Evolutionary conservation across 64 coral and sea anemone species (phyloP).

Genomic region (Stichodactyla helianthus): DNA sequence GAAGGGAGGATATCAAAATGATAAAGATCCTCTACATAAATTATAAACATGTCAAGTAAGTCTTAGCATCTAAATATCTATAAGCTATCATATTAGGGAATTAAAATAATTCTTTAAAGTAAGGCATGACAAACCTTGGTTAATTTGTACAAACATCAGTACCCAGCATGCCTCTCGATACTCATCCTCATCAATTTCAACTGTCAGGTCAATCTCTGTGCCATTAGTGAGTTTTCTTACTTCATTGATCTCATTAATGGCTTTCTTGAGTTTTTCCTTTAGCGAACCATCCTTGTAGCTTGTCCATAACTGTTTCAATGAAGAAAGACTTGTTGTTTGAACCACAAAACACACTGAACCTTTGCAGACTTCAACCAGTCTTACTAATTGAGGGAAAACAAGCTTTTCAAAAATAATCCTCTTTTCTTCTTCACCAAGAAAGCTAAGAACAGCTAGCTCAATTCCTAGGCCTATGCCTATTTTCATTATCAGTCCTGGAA

Average conservation of each 20-base stretch:
- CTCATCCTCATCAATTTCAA: neutral
- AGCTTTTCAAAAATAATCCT: neutral
- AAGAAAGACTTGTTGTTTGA: neutral
- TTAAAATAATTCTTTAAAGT: neutral
- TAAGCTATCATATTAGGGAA: too few relatives aligned
- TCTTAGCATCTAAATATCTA: too few relatives aligned
- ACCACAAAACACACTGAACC: neutral
- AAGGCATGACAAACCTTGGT: neutral
- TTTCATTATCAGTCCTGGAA: neutral
- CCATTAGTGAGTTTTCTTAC: neutral
- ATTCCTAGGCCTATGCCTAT: neutral
- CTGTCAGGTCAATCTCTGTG: neutral
- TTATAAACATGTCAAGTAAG: too few relatives aligned
- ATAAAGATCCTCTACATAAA: too few relatives aligned
- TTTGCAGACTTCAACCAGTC: neutral
- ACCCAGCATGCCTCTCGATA: neutral
- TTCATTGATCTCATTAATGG: neutral
- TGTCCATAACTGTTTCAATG: neutral
- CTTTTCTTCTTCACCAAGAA: neutral
- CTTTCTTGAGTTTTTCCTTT: neutral
- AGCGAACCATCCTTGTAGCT: slow-evolving; percentile 3
- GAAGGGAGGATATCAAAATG: too few relatives aligned
- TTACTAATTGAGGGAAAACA: neutral
- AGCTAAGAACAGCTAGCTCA: neutral
- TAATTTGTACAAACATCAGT: neutral